Evolutionary conservation across 2,113 vertebrate species (phyloP).

Genomic region (Cyprinodon brontotheroides): DNA sequence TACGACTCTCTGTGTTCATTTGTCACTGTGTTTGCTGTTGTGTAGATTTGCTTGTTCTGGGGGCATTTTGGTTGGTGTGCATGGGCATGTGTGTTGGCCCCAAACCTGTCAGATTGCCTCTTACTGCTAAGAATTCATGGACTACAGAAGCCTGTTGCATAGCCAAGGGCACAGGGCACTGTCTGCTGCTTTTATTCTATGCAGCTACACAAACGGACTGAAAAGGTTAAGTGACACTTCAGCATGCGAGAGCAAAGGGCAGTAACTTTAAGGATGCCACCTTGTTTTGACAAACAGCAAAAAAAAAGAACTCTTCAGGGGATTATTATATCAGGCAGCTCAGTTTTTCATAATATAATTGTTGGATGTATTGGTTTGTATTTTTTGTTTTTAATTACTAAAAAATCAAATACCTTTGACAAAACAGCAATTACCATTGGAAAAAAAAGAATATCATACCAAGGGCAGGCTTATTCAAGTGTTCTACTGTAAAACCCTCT

Average conservation of each 20-base stretch:
- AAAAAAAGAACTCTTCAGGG: conserved; percentile 2
- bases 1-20: conserved; percentile 21
- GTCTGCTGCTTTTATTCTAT: conserved; percentile 39
- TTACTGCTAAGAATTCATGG: conserved; percentile 47
- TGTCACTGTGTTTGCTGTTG: conserved; percentile 11
- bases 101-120: conserved; percentile 47
- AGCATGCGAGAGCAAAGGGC: conserved; percentile 14
- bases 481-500: no score
- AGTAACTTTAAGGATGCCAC: conserved; percentile 22
- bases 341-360: not conserved
- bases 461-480: no score
- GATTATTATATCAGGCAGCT: not conserved
- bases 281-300: conserved; percentile 14
- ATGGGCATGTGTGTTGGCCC: conserved; percentile 17
- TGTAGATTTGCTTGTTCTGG: conserved; percentile 31
- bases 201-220: conserved; percentile 15
- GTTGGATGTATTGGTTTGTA: not conserved
- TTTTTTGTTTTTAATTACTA: not conserved
- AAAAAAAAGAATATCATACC: no score
- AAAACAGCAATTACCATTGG: not conserved
- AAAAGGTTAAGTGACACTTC: conserved; percentile 48
- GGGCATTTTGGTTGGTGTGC: conserved; percentile 1
- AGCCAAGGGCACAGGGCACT: conserved; percentile 23
- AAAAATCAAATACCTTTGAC: not conserved
- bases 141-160: conserved; percentile 55